Base-by-base conservation (phyloP, 2,113 vertebrate genomes). In the Sitta europaea region DNA sequence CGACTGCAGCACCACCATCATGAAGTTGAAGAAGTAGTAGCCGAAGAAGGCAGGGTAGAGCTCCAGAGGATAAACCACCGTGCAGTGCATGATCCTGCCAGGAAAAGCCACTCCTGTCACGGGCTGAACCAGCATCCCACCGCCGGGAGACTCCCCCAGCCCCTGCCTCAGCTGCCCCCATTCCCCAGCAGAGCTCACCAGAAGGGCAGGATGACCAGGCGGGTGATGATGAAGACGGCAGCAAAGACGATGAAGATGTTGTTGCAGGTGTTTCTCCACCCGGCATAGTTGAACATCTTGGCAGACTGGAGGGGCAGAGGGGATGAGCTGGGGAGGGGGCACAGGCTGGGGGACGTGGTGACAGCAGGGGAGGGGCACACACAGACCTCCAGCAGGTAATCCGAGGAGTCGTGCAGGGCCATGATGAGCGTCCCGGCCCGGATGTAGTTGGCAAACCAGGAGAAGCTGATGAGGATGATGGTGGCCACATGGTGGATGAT, bases 211-310 rank as follows among this genome's bases (percentile, higher is more conserved):
- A 99, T 99, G 92, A 99, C 94, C 55, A 99, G 97, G 18, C 99
- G 98, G 3, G 99, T 99, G 93, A 99, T 15, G 91, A 99, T 99
- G 97, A 99, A 99, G 92, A 99, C 92, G 3, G 97, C 92, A 5
- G 99, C 99, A 14, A 99, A 99, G 51, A 99, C 72, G 15, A 99
- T 99, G 98, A 99, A 99, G 97, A 99, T 98, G 96, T 98, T 98
- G 95, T 99, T 99, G 88, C 99, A 99, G 61, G 99, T 98, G 74
- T 99, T 99, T 73, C 99, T 98, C 99, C 99, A 99, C 42, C 99
- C 98, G 4, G 99, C 99, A 31, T 99, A 99, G 97, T 99, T 99
- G 81, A 99, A 99, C 99, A 99, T 99, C 97, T 99, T 99, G 77
- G 99, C 99, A 22, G 99, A 99, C 99, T 99, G 95, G 0, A 29